Evolutionary conservation across 2,888 invertebrate genomes (phyloP), one percentile per base, ranked within the genome.

Genomic region (Thyatira batis): DNA sequence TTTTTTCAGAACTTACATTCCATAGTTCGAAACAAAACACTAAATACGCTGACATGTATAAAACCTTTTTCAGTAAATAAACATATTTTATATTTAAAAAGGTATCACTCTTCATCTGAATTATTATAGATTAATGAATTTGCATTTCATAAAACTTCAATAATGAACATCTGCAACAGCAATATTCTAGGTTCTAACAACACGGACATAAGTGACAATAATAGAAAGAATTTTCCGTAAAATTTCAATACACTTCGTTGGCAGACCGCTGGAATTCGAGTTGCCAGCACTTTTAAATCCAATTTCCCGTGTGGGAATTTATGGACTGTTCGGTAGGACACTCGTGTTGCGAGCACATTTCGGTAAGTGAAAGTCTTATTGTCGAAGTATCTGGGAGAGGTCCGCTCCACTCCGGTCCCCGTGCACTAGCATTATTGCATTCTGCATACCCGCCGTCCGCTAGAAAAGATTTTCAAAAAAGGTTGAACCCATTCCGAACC

Each of bases 281-380:
- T 61, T 66, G 67, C 69, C 75, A 68, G 68, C 73, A 74, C 67
- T 74, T 71, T 73, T 69, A 67, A 72, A 74, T 74, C 68, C 71
- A 74, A 74, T 74, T 74, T 72, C 52, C 63, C 33, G 62, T 56
- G 51, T 49, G 48, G 54, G 62, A 67, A 74, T 74, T 69, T 74
- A 72, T 74, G 66, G 60, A 69, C 60, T 63, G 58, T 48, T 48
- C 55, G 27, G 51, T 25, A 48, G 48, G 48, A 21, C 48, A 48
- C 28, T 39, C 39, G 39, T 39, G 39, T 17, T 17, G 39, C 6
- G 17, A 39, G 27, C 25, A 46, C 25, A 25, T 46, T 46, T 11
- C 25, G 13, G 46, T 23, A 48, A 28, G 27, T 48, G 48, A 20
- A 48, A 27, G 9, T 28, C 48, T 27, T 46, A 27, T 46, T 39